Evolutionary conservation across 2,888 invertebrate species (phyloP).

Genomic region (Yponomeuta sedellus): DNA sequence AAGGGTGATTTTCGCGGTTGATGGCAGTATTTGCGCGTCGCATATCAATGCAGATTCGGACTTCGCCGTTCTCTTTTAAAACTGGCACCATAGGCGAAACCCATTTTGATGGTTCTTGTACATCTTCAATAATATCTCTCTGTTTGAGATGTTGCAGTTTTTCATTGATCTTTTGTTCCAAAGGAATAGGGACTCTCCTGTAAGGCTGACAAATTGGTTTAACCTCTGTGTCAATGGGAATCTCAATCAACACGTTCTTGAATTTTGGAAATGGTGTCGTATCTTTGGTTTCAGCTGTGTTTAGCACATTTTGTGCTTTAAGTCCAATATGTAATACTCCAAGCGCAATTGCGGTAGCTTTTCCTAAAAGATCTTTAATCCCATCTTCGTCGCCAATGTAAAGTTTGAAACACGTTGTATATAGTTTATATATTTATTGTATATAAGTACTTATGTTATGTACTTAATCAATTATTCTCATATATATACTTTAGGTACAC

Average conservation of each 20-base stretch:
- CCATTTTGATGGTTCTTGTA: slow-evolving; percentile 19
- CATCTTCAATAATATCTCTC: slow-evolving; percentile 20
- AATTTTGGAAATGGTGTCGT: slow-evolving; percentile 23
- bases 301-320: slow-evolving; percentile 12
- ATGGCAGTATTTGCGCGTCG: slow-evolving; percentile 25
- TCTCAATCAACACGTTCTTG: slow-evolving; percentile 24
- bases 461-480: neutral
- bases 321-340: slow-evolving; percentile 21
- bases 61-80: slow-evolving; percentile 20
- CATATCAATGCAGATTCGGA: slow-evolving; percentile 25
- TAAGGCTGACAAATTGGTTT: slow-evolving; percentile 22
- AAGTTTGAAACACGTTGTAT: neutral
- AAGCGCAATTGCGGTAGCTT: slow-evolving; percentile 20
- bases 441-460: neutral
- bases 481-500: neutral
- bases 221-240: slow-evolving; percentile 22
- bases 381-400: slow-evolving; percentile 17
- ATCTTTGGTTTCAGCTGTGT: neutral
- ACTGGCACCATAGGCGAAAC: slow-evolving; percentile 24
- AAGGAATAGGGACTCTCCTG: slow-evolving; percentile 19
- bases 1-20: slow-evolving; percentile 26
- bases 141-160: slow-evolving; percentile 21
- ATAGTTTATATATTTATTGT: neutral
- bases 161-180: slow-evolving; percentile 16
- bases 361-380: slow-evolving; percentile 24